Evolutionary conservation across 2,888 invertebrate species (phyloP).

Genomic region (Pecten maximus): DNA sequence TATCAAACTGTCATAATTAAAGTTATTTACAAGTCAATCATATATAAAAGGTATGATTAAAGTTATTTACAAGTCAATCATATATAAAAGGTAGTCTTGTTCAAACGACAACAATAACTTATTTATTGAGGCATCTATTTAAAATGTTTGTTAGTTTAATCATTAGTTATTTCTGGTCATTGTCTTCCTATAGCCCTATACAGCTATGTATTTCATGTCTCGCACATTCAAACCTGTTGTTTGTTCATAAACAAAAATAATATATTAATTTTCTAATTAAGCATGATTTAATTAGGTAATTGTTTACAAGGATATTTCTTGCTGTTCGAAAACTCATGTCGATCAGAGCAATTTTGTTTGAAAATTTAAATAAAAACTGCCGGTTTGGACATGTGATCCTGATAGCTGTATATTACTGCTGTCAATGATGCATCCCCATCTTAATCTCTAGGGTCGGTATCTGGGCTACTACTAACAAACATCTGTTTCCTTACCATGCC

Average conservation of each 20-base stretch:
- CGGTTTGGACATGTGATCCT: not conserved
- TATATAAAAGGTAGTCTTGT: too few relatives aligned
- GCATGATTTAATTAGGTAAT: not conserved
- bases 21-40: too few relatives aligned
- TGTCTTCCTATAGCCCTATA: too few relatives aligned
- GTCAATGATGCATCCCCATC: not conserved
- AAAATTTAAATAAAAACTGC: not conserved
- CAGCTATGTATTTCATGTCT: not conserved
- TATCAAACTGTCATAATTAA: too few relatives aligned
- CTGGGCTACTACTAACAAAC: not conserved
- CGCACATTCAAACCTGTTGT: not conserved
- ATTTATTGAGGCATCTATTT: too few relatives aligned
- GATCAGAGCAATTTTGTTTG: too few relatives aligned
- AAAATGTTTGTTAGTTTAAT: too few relatives aligned
- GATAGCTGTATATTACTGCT: not conserved
- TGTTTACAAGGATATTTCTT: not conserved
- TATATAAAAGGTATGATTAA: too few relatives aligned
- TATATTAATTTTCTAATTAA: not conserved
- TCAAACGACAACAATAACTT: too few relatives aligned
- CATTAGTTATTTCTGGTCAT: too few relatives aligned
- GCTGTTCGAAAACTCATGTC: too few relatives aligned
- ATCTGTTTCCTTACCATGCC: not conserved
- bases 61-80: too few relatives aligned
- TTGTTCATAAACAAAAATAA: not conserved
- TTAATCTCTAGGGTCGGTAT: not conserved